Percentiles rank a stretch among this genome's conserved stretches.
phyloP scores from a whole-genome alignment of 2,113 vertebrate genomes.

The Chiloscyllium plagiosum region DNA sequence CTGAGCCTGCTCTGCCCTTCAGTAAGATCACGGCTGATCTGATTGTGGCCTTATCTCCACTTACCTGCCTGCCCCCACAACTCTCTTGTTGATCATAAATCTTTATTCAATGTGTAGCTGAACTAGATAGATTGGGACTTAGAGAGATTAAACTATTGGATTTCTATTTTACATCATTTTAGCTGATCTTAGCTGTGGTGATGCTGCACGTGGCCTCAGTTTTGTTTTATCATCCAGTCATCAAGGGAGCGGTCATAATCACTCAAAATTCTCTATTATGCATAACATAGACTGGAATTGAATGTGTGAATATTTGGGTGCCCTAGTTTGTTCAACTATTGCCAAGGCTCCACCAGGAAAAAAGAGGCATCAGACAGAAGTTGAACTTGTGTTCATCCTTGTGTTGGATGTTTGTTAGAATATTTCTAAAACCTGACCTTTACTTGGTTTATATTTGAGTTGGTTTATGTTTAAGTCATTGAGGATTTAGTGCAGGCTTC shows the following conservation, averaged over 20 bases:
- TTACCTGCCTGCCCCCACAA: not conserved
- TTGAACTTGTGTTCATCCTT: not conserved
- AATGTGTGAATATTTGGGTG: not conserved
- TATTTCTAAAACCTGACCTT: not conserved
- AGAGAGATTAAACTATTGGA: no score
- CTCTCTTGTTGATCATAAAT: not conserved
- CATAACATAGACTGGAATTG: not conserved
- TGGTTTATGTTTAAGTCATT: not conserved
- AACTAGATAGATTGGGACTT: not conserved
- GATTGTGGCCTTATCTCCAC: not conserved
- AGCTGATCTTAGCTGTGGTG: not conserved
- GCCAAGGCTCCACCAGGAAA: not conserved
- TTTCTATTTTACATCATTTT: not conserved
- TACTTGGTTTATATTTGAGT: not conserved
- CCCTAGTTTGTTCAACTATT: not conserved
- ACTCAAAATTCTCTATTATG: not conserved
- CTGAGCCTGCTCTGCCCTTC: not conserved
- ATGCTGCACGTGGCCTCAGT: not conserved
- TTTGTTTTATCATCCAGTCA: not conserved
- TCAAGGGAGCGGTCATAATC: not conserved
- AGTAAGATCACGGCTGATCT: not conserved
- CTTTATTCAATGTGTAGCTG: not conserved
- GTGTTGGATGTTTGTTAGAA: not conserved
- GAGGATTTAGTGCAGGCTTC: not conserved
- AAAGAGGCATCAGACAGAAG: not conserved